These are phyloP conservation scores for Trisateles emortualis DNA, from an alignment of 2,888 invertebrate genomes.

Conservation along the genomic window DNA sequence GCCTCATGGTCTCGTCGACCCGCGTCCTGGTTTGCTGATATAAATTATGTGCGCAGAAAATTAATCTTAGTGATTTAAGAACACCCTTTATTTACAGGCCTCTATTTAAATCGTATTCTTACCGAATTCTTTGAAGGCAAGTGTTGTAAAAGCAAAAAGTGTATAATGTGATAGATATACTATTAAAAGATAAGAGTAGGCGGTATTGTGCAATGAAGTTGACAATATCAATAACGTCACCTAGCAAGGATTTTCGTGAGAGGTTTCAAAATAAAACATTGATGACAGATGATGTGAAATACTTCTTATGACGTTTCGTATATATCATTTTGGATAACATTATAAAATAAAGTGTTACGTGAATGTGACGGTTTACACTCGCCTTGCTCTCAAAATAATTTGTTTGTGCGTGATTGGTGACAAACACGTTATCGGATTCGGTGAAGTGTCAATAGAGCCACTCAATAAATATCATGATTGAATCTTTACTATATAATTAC, in stretches of 20 bases:
- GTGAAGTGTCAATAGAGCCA: conserved; percentile 5
- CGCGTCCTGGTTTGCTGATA: conserved; percentile 80
- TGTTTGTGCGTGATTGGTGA: conserved; percentile 22
- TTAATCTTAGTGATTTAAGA: conserved; percentile 82
- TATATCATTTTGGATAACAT: conserved; percentile 48
- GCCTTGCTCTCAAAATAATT: conserved; percentile 15
- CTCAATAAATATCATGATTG: conserved; percentile 27
- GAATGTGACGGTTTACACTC: background rate
- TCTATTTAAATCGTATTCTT: conserved; percentile 57
- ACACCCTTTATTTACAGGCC: conserved; percentile 69
- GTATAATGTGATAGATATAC: conserved; percentile 11
- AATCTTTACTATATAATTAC: conserved; percentile 53
- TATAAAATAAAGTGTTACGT: conserved; percentile 20
- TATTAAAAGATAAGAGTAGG: conserved; percentile 19
- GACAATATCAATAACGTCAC: conserved; percentile 45
- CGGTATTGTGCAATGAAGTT: conserved; percentile 22
- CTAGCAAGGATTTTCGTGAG: conserved; percentile 25
- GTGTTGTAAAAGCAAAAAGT: conserved; percentile 36
- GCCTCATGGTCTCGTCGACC: conserved; percentile 84
- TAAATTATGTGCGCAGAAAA: conserved; percentile 84
- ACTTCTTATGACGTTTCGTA: conserved; percentile 27
- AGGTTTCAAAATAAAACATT: conserved; percentile 46
- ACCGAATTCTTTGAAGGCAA: conserved; percentile 38
- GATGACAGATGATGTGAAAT: conserved; percentile 40
- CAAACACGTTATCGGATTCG: conserved; percentile 27